phyloP scores from a whole-genome alignment of 2,888 invertebrate species.

The Eristalis arbustorum region DNA sequence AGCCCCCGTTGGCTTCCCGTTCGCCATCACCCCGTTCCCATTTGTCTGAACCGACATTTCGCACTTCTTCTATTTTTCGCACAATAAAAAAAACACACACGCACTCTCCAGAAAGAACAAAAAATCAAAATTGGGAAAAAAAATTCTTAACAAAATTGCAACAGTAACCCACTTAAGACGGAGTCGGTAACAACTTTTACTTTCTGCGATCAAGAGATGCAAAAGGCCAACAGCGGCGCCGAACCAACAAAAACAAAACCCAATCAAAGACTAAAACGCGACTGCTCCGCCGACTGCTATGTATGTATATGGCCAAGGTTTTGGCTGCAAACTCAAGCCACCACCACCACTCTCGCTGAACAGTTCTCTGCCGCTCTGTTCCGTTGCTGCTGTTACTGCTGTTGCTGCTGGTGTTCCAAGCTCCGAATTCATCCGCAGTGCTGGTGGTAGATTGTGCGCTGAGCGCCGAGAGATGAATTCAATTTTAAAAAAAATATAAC shows the following conservation, averaged over 20 bases:
- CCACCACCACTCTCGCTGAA: constrained; percentile 37
- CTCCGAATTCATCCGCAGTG: constrained; percentile 4
- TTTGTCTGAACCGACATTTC: constrained; percentile 46
- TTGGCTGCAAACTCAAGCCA: constrained; percentile 47
- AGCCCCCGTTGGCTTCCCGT: constrained; percentile 12
- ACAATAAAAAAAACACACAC: background rate
- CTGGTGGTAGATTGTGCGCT: constrained; percentile 2
- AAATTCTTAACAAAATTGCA: background rate
- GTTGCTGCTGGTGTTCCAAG: background rate
- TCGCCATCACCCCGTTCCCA: constrained; percentile 4
- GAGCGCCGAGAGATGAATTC: constrained; percentile 42
- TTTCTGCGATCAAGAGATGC: constrained; percentile 44
- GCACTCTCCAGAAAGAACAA: background rate
- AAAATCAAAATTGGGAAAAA: background rate
- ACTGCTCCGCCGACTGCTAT: constrained; percentile 57
- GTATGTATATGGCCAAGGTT: constrained; percentile 65
- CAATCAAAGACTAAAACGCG: constrained; percentile 70
- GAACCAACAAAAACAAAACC: constrained; percentile 67
- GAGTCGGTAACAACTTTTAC: constrained; percentile 60
- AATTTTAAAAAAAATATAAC: constrained; percentile 32
- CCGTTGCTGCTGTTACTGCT: background rate
- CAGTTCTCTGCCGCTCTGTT: background rate
- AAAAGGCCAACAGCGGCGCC: constrained; percentile 28
- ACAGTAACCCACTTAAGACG: constrained; percentile 1
- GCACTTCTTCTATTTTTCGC: background rate